Conservation (phyloP, 2,888 invertebrate species). For the Calephelis perditalis region DNA sequence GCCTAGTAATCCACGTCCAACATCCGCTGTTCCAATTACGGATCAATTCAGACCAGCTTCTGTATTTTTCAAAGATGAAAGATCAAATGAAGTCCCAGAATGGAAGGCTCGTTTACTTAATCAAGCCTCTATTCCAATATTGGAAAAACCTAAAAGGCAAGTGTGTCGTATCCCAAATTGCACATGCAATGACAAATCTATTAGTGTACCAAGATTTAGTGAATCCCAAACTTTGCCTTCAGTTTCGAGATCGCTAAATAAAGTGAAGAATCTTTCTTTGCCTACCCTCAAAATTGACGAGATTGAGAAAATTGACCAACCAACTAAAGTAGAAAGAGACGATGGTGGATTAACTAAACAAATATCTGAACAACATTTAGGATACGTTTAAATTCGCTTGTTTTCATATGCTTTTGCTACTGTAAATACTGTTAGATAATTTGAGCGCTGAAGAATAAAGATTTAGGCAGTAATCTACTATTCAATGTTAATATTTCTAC, state of each 20-base stretch:
- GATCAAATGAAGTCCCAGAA: constrained; percentile 54
- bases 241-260: constrained; percentile 52
- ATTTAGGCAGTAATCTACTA: no score
- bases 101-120: constrained; percentile 64
- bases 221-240: constrained; percentile 57
- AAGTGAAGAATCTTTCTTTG: constrained; percentile 61
- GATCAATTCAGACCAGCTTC: constrained; percentile 69
- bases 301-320: constrained; percentile 38
- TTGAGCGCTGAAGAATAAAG: constrained; percentile 1
- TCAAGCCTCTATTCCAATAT: constrained; percentile 49
- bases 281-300: constrained; percentile 66
- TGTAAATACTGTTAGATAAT: constrained; percentile 9
- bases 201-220: constrained; percentile 45
- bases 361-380: constrained; percentile 76
- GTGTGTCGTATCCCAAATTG: constrained; percentile 67
- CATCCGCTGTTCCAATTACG: constrained; percentile 64
- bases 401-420: constrained; percentile 24
- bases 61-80: constrained; percentile 52
- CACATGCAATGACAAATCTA: constrained; percentile 54
- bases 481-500: no score
- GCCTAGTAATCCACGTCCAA: constrained; percentile 52
- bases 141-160: constrained; percentile 55
- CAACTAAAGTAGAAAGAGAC: constrained; percentile 56
- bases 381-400: constrained; percentile 62
- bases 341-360: constrained; percentile 49